Evolutionary conservation across 2,113 vertebrate species (phyloP), one percentile per base, ranked within the genome.

Genomic region (Panthera leo): DNA sequence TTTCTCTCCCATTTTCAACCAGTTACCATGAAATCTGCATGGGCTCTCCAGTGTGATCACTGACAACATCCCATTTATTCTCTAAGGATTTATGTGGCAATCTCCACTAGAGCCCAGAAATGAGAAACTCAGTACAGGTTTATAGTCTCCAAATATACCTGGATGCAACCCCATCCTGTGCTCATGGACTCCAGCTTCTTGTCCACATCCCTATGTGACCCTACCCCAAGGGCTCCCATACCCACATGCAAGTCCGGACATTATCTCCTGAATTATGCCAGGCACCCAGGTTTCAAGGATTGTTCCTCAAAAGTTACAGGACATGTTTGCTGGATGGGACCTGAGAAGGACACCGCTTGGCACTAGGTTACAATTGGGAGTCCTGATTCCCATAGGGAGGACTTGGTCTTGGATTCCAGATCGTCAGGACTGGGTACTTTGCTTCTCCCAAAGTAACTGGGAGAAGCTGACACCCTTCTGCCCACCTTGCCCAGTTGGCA

Each of bases 371-470:
- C 51, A 15, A 7, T 45, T n/a, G 39, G 18, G 29, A 29, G 67
- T 53, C 2, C 2, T 12, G 8, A 14, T 14, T n/a, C 19, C 34
- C 4, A 1, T 1, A 13, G 27, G 34, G 1, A 45, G 19, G 14
- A 16, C 19, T 14, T 58, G 31, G 39, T 63, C 34, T 18, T 5
- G 3, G 25, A 71, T 34, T 39, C 70, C 58, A 78, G 45, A 42
- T 31, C 5, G 1, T 3, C 13, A 18, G 23, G 16, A 23, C 12
- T 23, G 4, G 42, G 18, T 45, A 45, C 8, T 45, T 45, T 45
- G 45, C 45, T 45, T 45, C 45, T 45, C 45, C 45, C 15, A 16
- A 29, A 21, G 12, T 18, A 34, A 19, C 53, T 73, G 5, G 68
- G 29, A 71, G 34, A 14, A 42, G 53, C 65, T 55, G 36, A 16